Percentiles rank a stretch among this genome's conserved stretches.
Evolutionary conservation across 2,888 invertebrate genomes (phyloP).

Genomic region (Thysanoteuthis rhombus): DNA sequence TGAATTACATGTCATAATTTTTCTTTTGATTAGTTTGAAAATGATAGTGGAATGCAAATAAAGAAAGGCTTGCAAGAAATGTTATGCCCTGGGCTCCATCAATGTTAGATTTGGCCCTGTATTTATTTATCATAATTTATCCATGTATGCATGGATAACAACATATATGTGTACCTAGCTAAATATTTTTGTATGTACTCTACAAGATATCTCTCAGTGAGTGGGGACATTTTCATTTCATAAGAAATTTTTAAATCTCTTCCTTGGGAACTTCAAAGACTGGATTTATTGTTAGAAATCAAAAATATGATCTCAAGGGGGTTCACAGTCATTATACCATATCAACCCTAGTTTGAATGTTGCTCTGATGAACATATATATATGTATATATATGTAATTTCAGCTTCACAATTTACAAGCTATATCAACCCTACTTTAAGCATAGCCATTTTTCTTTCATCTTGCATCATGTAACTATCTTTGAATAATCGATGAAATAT

Average conservation of each 20-base stretch:
- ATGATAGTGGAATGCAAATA: no score
- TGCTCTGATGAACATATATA: no score
- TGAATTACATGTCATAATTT: no score
- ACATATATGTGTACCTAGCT: not conserved
- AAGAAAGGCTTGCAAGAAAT: no score
- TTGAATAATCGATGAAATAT: not conserved
- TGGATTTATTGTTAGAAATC: not conserved
- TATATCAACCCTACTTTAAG: not conserved
- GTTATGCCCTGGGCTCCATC: no score
- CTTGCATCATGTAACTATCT: not conserved
- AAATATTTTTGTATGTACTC: not conserved
- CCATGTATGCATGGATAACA: not conserved
- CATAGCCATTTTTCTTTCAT: not conserved
- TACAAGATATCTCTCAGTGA: not conserved
- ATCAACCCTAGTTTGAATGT: not conserved
- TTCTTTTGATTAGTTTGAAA: no score
- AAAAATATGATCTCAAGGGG: not conserved
- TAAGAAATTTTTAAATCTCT: not conserved
- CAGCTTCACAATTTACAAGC: no score
- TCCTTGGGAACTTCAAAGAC: not conserved
- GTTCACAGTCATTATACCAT: not conserved
- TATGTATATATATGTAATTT: no score
- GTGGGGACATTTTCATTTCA: not conserved
- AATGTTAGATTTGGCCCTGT: not conserved
- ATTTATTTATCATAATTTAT: no score